A percentile compares a stretch with the other conserved stretches of the same genome.
Evolutionary conservation across 2,113 vertebrate species (phyloP).

Genomic region (Petrocephalus zakoni): DNA sequence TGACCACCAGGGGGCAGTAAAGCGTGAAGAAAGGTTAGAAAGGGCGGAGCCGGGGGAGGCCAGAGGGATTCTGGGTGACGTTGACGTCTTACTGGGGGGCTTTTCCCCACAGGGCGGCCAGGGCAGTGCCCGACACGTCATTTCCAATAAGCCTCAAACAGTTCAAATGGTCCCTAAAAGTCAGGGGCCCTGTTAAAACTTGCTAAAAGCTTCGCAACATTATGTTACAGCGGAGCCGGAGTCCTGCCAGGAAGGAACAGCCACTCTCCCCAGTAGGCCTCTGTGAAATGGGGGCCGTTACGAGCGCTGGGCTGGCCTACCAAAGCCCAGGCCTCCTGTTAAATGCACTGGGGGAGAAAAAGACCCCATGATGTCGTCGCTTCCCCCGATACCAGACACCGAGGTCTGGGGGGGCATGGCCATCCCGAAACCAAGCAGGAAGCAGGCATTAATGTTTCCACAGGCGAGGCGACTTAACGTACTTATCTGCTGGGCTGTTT

Average conservation of each 20-base stretch:
- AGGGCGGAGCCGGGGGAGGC: neutral
- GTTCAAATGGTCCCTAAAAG: neutral
- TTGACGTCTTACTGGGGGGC: neutral
- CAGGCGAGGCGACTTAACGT: neutral
- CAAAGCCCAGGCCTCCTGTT: neutral
- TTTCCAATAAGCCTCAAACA: neutral
- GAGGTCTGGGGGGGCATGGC: neutral
- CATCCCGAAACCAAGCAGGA: neutral
- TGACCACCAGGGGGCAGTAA: neutral
- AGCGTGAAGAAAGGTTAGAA: neutral
- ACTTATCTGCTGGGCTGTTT: conserved; percentile 23
- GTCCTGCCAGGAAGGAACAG: neutral
- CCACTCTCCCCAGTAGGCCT: no score
- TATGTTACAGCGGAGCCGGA: neutral
- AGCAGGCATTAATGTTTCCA: neutral
- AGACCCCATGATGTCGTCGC: neutral
- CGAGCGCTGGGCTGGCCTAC: neutral
- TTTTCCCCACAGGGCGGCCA: neutral
- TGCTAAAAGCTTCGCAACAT: neutral
- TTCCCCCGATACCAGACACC: neutral
- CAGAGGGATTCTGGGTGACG: neutral
- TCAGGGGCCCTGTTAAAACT: neutral
- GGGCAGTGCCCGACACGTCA: neutral
- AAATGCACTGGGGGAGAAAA: neutral
- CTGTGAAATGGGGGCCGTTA: neutral